Evolutionary conservation across 2,888 invertebrate species (phyloP).

Genomic region (Pogonocherus hispidulus): DNA sequence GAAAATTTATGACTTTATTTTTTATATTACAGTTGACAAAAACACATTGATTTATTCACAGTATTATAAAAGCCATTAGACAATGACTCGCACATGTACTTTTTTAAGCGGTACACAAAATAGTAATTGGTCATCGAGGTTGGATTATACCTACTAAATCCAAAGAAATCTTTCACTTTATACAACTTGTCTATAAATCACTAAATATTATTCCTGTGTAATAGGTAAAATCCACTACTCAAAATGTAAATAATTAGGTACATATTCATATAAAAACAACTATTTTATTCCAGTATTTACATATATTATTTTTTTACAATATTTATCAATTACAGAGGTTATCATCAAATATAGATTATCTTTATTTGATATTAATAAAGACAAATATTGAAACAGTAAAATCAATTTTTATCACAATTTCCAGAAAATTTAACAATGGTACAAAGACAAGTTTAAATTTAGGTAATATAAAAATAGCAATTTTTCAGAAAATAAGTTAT

Average conservation of each 20-base stretch:
- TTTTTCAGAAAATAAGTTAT: slow-evolving; percentile 51
- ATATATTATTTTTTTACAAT: slow-evolving; percentile 62
- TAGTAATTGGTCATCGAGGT: slow-evolving; percentile 63
- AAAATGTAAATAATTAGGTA: slow-evolving; percentile 51
- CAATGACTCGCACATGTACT: slow-evolving; percentile 60
- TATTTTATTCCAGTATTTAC: slow-evolving; percentile 62
- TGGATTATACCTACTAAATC: slow-evolving; percentile 59
- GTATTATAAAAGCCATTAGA: slow-evolving; percentile 55
- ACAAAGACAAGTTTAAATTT: slow-evolving; percentile 54
- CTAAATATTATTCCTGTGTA: slow-evolving; percentile 17
- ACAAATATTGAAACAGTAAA: slow-evolving; percentile 59
- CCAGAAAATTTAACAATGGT: slow-evolving; percentile 63
- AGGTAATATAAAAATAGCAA: slow-evolving; percentile 59
- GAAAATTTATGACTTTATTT: slow-evolving; percentile 59
- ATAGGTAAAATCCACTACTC: slow-evolving; percentile 56
- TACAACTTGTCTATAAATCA: neutral
- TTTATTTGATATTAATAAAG: slow-evolving; percentile 56
- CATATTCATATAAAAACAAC: slow-evolving; percentile 61
- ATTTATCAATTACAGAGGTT: slow-evolving; percentile 63
- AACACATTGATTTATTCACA: slow-evolving; percentile 59
- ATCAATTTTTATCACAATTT: slow-evolving; percentile 64
- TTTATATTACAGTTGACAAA: slow-evolving; percentile 60
- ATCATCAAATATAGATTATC: slow-evolving; percentile 66
- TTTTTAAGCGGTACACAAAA: slow-evolving; percentile 60
- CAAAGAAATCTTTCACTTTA: neutral